Evolutionary conservation across 2,797 vertebrate species (phyloP), one percentile per base, ranked within the genome.

Genomic region (Ispidina lecontei): DNA sequence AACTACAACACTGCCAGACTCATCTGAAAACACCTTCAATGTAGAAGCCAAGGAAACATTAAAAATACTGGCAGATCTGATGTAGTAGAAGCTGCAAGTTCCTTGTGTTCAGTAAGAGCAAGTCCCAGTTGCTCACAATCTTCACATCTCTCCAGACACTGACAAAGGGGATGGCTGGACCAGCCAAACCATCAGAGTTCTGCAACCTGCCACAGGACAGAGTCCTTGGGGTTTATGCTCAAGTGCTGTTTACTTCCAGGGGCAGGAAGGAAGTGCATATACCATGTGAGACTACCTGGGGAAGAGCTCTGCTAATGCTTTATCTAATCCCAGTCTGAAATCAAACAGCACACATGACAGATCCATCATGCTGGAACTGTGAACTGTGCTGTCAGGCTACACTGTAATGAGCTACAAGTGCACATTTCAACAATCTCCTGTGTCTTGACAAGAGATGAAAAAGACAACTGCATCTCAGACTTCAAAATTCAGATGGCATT

Each of bases 121-220:
- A 82, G 31, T 58, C 62, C 51, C 35, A 90, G 35, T 39, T 83
- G 31, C 72, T 62, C 68, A 82, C 33, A 37, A 39, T 37, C 37
- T 77, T 80, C 81, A 79, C 46, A 23, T 58, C 44, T 43, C 58
- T 91, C 46, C 43, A 90, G 35, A 88, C 67, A 71, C 70, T 22
- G 35, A 26, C 49, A 58, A 69, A 62, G n/a, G 64, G 25, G 86
- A 84, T 43, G 39, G 82, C 2, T 93, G 89, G 84, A 89, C 78
- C 81, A 85, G 93, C 89, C 92, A 90, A 84, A 91, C 81, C 84
- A 56, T 41, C 54, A 54, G 7, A 85, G 76, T 47, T 87, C 73
- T 51, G 18, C 72, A 86, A 18, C 78, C 41, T 84, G 23, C 56
- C 58, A 15, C 23, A 23, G 68, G 43, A 72, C 54, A 85, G 14